These are phyloP conservation scores for Hippocampus guttulatus DNA, from an alignment of 2,113 vertebrate genomes.

Conservation along the genomic window DNA sequence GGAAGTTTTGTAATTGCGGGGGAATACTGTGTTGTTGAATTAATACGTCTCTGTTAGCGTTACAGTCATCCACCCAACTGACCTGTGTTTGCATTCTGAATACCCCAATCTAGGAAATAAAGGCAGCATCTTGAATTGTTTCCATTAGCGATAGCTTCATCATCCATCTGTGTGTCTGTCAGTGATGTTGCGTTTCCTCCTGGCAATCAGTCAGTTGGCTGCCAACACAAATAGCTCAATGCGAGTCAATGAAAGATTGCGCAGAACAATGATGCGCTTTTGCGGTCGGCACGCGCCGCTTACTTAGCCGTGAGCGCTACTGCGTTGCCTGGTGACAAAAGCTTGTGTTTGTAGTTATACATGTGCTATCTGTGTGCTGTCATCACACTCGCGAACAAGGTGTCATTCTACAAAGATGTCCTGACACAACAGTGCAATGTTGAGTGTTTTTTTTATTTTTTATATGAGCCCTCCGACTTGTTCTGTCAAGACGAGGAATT, in stretches of 20 bases:
- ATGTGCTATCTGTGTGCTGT: conserved; percentile 12
- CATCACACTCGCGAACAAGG: conserved; percentile 6
- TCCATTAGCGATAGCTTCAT: background rate
- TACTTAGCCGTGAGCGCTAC: conserved; percentile 30
- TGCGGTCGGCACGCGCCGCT: conserved; percentile 39
- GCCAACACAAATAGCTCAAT: conserved; percentile 35
- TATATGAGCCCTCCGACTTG: conserved; percentile 27
- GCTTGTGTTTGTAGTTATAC: conserved; percentile 10
- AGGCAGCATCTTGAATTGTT: background rate
- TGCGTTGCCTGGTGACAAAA: conserved; percentile 56
- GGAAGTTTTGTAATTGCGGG: too few relatives aligned
- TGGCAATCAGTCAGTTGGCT: conserved; percentile 39
- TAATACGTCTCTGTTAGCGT: too few relatives aligned
- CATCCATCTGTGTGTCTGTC: conserved; percentile 11
- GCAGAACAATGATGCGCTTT: conserved; percentile 38
- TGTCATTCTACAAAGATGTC: conserved; percentile 21
- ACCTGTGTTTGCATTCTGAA: background rate
- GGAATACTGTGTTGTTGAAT: too few relatives aligned
- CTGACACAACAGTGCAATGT: conserved; percentile 3
- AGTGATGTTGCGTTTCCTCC: conserved; percentile 14
- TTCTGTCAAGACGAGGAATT: conserved; percentile 27
- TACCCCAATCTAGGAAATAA: background rate
- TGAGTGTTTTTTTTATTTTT: conserved; percentile 4
- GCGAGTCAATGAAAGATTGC: conserved; percentile 43
- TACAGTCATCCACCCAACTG: too few relatives aligned